Base-by-base conservation (phyloP, 2,113 vertebrate genomes). In the Ptyas mucosa region DNA sequence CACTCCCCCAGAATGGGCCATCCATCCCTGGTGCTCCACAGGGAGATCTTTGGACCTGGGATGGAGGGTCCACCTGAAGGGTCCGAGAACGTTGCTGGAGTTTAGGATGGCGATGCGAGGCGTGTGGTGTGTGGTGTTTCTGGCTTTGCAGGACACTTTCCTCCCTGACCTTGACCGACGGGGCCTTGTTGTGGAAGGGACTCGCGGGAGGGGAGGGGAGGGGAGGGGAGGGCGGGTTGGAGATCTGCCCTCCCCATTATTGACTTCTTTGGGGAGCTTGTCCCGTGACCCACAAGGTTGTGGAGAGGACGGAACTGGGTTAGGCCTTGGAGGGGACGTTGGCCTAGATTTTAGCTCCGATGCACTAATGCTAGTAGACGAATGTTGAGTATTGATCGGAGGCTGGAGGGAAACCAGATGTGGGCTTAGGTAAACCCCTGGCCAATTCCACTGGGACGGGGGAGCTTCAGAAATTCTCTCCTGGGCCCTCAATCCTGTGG, bases 1-100 rank as follows among this genome's bases (percentile, higher is more conserved):
- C 10, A 8, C 54, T 9, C 2, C 0, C 1, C n/a, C 69, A 20
- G 5, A 1, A 34, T 0, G 2, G 69, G 0, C n/a, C n/a, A 2
- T n/a, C n/a, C n/a, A 6, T n/a, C n/a, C n/a, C 34, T 34, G 69
- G 34, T 0, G 75, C 75, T 43, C 8, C 75, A 21, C 7, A 43
- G 43, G 8, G 75, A 20, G 20, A 21, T 0, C 34, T 20, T 81
- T 20, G 6, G 29, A 7, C 18, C 75, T 8, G 75, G 18, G 34
- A 39, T 3, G 15, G 69, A 10, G 51, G 1, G 4, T 5, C 61
- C 5, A n/a, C 29, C 26, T 2, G 26, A 12, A n/a, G 29, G 0
- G n/a, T 1, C n/a, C 15, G 39, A 20, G 69, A 2, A 61, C 55
- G 24, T 61, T 12, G 64, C 12, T 24, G 29, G 3, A 3, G 43